Base-by-base conservation (phyloP, 2,113 vertebrate species). In the Ophthalmolycus amberensis region DNA sequence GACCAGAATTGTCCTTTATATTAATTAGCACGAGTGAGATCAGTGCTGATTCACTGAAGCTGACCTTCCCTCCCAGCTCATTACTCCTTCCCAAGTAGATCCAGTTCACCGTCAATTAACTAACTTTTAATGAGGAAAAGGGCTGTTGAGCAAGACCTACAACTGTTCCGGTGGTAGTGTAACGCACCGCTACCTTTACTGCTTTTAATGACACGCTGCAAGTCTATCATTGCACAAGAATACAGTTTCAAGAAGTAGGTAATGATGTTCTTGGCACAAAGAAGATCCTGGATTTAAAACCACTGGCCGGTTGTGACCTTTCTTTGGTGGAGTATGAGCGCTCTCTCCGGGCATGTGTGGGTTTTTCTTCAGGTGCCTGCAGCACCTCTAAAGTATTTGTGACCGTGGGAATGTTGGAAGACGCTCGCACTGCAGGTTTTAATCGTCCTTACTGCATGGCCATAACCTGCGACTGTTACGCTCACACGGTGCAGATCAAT, bases 111-210 rank as follows among this genome's bases (percentile, higher is more conserved):
- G 83, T 92, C 92, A 92, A 90, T 93, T 94, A 93, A 90, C 86
- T 52, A 91, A 92, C 84, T 93, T 93, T 93, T 93, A 93, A 94
- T 93, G 93, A 93, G 90, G 92, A 62, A 74, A 91, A 85, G 91
- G 92, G 83, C 79, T 91, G 91, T 93, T 93, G 91, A 92, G 90
- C 93, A 94, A 91, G 92, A 93, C 92, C 93, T 90, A 94, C 93
- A 93, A 90, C 85, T 90, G 86, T 75, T 90, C 84, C 50, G 54
- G 62, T 85, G 85, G 79, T 89, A 88, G 87, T 88, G 90, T 86
- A 89, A 89, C 93, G 91, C 92, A 46, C 83, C 90, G 76, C 90
- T 91, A 90, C 84, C 63, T 91, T 91, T 90, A 93, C 71, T 85
- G 92, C 89, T 76, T 84, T 85, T 91, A 86, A 93, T 89, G 85